Evolutionary conservation across 2,888 invertebrate genomes (phyloP), one percentile per base, ranked within the genome.

Genomic region (Xylota sylvarum): DNA sequence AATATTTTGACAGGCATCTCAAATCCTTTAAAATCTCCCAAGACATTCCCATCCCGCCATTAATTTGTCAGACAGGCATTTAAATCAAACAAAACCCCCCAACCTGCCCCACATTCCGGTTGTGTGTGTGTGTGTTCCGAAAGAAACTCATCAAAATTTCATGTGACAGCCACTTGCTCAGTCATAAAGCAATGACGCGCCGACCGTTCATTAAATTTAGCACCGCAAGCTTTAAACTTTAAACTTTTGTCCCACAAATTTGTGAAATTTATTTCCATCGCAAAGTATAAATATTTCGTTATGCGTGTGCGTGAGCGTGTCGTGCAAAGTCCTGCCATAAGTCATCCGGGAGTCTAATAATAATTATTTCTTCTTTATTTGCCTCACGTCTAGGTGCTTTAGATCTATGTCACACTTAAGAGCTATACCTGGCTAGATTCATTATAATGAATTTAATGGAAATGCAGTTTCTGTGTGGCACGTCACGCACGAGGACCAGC

Each of bases 111-210:
- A 2, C 19, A 19, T 19, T 10, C 10, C 19, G 3, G 23, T 10
- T 23, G 27, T 1, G 23, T 35, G 7, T 35, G 35, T 35, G 7
- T 10, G 1, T 9, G 3, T 43, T 43, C 43, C 43, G 6, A 14
- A 43, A 43, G 43, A 43, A 14, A 43, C 43, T 43, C 43, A 43
- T 30, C 52, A 27, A n/a, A 52, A n/a, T 37, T 35, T 58, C 35
- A 58, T 19, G 35, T 58, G 56, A 35, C 56, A 35, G 9, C 35
- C 19, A 32, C 17, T 14, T n/a, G 19, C 10, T 17, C 10, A 23
- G 2, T 5, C 32, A 37, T 10, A 32, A 43, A 43, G 6, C 40
- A 60, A n/a, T 40, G 7, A 60, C 12, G n/a, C 12, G 7, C 9
- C 37, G 0, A 37, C 40, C n/a, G n/a, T 9, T 40, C 60, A 60